Evolutionary conservation across 2,113 vertebrate species (phyloP), one percentile per base, ranked within the genome.

Genomic region (Carassius carassius): DNA sequence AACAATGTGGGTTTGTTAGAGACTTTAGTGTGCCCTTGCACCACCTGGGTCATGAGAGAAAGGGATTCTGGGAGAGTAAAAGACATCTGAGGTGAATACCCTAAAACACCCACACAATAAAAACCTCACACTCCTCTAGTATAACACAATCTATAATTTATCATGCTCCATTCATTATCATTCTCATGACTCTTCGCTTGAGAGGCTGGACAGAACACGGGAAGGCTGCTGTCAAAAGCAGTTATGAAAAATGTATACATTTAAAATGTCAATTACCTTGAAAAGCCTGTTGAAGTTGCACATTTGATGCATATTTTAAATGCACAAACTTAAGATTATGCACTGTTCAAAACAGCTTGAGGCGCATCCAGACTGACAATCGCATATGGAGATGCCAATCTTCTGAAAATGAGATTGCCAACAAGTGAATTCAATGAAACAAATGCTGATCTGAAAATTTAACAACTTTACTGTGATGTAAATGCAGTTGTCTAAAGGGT

Each of bases 121-220:
- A 93, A 83, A 51, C 44, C 81, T 88, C 32, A 37, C 86, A 86
- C 88, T 89, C 88, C 86, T 89, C 87, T 90, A 88, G 89, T 82
- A 80, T 51, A 69, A 75, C 56, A 56, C 32, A 29, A 90, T 93
- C 87, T 91, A 89, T 92, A 91, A 93, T 93, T 92, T 87, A 91
- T 90, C 88, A 86, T 60, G 60, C 82, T 70, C 37, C 84, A 72
- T 89, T 92, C 90, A 89, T 91, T 93, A 92, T 90, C 91, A 91
- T 91, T 91, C 92, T 90, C 85, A 82, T 16, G 87, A 90, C 89
- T 89, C 88, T 79, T 74, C 19, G 72, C 80, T 78, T 14, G 25
- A 69, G 78, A 85, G 14, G 63, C 62, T 87, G 76, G 69, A 82
- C 74, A 84, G 87, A 88, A 85, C 89, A 89, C 83, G 82, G 90